phyloP scores from a whole-genome alignment of 2,797 vertebrate genomes.

The Propithecus perrieri region DNA sequence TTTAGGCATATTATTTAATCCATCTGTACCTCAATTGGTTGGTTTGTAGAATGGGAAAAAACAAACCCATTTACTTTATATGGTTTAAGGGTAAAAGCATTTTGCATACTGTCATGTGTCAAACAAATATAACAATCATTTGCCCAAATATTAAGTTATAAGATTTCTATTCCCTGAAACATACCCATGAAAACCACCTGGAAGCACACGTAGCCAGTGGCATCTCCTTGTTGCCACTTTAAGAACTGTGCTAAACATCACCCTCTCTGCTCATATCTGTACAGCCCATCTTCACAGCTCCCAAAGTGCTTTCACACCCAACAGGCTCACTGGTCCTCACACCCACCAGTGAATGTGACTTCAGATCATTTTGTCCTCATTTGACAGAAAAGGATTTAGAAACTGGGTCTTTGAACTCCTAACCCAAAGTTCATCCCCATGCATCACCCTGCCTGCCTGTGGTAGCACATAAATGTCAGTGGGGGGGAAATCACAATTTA shows the following conservation, averaged over 20 bases:
- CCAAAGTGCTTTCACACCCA: background rate
- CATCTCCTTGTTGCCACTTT: background rate
- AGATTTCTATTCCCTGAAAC: background rate
- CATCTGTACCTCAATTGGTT: background rate
- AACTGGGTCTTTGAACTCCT: background rate
- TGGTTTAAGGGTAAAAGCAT: background rate
- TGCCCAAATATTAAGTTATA: background rate
- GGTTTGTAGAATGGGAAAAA: background rate
- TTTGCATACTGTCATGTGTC: background rate
- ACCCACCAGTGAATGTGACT: background rate
- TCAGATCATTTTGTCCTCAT: background rate
- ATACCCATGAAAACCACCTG: background rate
- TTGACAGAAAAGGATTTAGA: background rate
- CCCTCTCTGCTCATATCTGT: accelerated
- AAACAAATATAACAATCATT: background rate
- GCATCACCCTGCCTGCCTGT: background rate
- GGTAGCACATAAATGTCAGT: background rate
- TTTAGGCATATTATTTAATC: background rate
- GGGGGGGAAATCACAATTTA: background rate
- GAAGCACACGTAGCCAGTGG: background rate
- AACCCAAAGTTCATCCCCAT: background rate
- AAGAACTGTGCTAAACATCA: background rate
- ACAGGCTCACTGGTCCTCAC: background rate
- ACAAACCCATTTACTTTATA: background rate
- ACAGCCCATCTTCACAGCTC: background rate